Conservation (phyloP, 1,140 invertebrate genomes). For the Xylocopa sonorina region DNA sequence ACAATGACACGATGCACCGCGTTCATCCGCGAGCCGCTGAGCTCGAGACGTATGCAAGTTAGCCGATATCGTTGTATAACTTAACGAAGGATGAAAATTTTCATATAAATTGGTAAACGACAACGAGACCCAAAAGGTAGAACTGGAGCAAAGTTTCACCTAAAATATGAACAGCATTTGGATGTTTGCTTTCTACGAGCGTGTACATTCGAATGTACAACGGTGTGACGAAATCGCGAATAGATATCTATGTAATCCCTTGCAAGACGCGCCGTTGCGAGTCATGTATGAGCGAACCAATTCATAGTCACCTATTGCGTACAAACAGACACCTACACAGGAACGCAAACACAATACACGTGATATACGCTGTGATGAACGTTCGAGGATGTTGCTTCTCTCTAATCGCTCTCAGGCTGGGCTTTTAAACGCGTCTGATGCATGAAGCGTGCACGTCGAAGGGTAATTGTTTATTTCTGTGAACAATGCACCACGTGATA, state of each 20-base stretch:
- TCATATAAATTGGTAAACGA: background rate
- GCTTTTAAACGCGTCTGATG: background rate
- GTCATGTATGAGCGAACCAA: constrained; percentile 54
- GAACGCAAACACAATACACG: background rate
- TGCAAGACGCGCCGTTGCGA: constrained; percentile 40
- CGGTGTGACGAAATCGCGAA: constrained; percentile 46
- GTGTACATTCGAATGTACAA: constrained; percentile 41
- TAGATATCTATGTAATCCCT: constrained; percentile 53
- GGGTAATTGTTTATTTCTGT: constrained; percentile 34
- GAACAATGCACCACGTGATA: constrained; percentile 9
- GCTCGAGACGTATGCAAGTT: background rate
- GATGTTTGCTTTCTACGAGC: constrained; percentile 49
- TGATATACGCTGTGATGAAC: background rate
- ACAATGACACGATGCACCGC: background rate
- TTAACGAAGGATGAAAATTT: too few relatives aligned
- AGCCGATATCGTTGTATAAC: background rate
- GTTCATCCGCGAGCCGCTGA: background rate
- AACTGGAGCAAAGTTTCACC: constrained; percentile 24
- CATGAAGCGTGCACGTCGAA: background rate
- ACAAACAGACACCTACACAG: constrained; percentile 1
- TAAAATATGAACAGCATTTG: constrained; percentile 47
- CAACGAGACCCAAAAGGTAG: background rate
- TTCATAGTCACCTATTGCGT: constrained; percentile 53
- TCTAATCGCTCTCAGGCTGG: constrained; percentile 18
- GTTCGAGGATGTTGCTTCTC: constrained; percentile 12